phyloP scores from a whole-genome alignment of 64 coral and sea anemone genomes.

The Pocillopora verrucosa region DNA sequence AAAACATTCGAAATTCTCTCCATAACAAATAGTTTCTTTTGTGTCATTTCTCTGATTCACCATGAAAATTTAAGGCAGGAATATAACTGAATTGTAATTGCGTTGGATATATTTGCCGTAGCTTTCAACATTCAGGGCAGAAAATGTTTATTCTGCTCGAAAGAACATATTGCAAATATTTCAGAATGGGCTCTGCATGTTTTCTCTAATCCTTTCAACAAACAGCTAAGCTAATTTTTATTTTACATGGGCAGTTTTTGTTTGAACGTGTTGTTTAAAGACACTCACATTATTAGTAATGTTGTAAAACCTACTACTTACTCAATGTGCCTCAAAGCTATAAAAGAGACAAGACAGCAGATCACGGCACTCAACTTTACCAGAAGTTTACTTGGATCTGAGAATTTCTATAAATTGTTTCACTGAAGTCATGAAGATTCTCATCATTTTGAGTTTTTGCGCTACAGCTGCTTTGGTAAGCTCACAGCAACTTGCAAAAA shows the following conservation, averaged over 20 bases:
- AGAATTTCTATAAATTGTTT: too few species aligned
- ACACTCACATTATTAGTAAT: not conserved
- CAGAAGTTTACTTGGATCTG: not conserved
- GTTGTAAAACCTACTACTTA: not conserved
- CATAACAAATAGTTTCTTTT: too few species aligned
- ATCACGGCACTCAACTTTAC: not conserved
- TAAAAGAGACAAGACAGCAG: not conserved
- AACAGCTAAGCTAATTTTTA: not conserved
- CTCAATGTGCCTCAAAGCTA: not conserved
- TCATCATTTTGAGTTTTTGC: not conserved
- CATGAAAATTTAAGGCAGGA: too few species aligned
- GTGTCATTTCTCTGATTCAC: too few species aligned
- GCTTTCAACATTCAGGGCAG: too few species aligned
- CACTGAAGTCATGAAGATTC: constrained; percentile 2
- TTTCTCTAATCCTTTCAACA: not conserved
- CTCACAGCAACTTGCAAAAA: too few species aligned
- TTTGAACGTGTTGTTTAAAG: not conserved
- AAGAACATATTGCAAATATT: not conserved
- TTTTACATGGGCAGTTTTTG: not conserved
- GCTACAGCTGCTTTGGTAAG: constrained; percentile 4
- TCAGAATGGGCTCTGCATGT: not conserved
- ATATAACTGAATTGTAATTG: too few species aligned
- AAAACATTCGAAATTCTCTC: too few species aligned
- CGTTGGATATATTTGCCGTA: too few species aligned
- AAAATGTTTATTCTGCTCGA: not conserved